Percentiles rank a stretch among this genome's conserved stretches.
These are phyloP conservation scores for Phasia obesa DNA, from an alignment of 2,888 invertebrate genomes.

Conservation along the genomic window DNA sequence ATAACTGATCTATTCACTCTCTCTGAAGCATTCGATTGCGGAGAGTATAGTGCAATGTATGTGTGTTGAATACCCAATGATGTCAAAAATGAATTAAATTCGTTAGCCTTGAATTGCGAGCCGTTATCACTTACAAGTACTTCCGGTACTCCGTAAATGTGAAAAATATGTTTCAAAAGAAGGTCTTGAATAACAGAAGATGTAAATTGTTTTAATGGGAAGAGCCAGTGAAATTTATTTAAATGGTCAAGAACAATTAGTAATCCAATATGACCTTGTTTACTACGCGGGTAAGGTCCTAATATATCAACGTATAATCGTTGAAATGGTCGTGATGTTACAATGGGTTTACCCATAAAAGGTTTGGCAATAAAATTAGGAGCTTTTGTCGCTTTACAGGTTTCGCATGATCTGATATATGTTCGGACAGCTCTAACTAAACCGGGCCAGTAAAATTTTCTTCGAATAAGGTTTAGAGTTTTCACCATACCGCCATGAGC, in stretches of 20 bases:
- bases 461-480: neutral
- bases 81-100: slow-evolving; percentile 11
- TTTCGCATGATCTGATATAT: neutral
- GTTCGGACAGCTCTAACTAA: slow-evolving; percentile 1
- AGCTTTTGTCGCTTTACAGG: slow-evolving; percentile 10
- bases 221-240: slow-evolving; percentile 34
- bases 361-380: slow-evolving; percentile 4
- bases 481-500: neutral
- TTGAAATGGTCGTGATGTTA: neutral
- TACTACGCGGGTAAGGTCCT: slow-evolving; percentile 66
- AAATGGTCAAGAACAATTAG: neutral
- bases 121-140: slow-evolving; percentile 4
- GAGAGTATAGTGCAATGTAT: neutral
- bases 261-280: slow-evolving; percentile 21
- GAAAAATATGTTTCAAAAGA: neutral
- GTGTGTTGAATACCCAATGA: neutral
- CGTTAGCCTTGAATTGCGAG: neutral
- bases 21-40: neutral
- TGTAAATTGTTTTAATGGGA: slow-evolving; percentile 3
- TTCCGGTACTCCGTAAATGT: neutral
- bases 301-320: slow-evolving; percentile 31
- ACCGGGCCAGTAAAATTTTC: slow-evolving; percentile 8
- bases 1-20: neutral
- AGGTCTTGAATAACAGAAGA: neutral
- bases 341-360: neutral